These are phyloP conservation scores for Eucriotettix oculatus DNA, from an alignment of 2,888 invertebrate genomes.

Conservation along the genomic window DNA sequence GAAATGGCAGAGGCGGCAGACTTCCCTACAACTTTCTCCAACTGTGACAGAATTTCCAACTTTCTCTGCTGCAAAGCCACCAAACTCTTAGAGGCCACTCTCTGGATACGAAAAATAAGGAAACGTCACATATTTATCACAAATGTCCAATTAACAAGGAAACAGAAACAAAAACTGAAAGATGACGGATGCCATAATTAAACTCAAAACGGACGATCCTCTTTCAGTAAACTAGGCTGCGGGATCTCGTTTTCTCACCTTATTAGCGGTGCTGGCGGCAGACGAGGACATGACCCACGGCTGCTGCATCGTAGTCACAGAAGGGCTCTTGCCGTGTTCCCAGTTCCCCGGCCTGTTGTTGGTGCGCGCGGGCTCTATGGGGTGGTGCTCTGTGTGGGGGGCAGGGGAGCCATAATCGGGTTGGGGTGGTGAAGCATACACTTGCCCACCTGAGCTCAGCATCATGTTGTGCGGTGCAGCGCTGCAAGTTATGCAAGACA, in stretches of 20 bases:
- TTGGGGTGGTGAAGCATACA: constrained; percentile 20
- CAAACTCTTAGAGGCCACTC: constrained; percentile 31
- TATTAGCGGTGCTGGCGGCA: neutral
- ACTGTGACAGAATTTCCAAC: constrained; percentile 40
- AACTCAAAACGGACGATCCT: neutral
- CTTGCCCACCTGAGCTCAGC: constrained; percentile 19
- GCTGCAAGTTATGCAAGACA: constrained; percentile 8
- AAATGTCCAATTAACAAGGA: neutral
- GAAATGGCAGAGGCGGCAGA: constrained; percentile 15
- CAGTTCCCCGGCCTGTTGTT: constrained; percentile 1
- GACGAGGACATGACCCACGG: constrained; percentile 2
- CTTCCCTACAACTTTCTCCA: constrained; percentile 41
- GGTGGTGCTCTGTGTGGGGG: constrained; percentile 18
- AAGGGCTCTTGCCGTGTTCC: constrained; percentile 1
- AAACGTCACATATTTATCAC: neutral
- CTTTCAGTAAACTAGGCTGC: too few species aligned
- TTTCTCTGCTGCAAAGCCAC: constrained; percentile 41
- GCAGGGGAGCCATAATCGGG: constrained; percentile 20
- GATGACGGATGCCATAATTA: too few species aligned
- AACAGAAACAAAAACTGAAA: neutral
- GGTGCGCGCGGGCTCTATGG: constrained; percentile 15
- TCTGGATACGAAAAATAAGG: constrained; percentile 11
- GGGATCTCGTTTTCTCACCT: neutral
- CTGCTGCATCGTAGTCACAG: neutral
- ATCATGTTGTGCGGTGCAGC: constrained; percentile 20